Percentiles rank a stretch among this genome's conserved stretches.
Conservation (phyloP, 2,113 vertebrate species). For the Vidua chalybeata region DNA sequence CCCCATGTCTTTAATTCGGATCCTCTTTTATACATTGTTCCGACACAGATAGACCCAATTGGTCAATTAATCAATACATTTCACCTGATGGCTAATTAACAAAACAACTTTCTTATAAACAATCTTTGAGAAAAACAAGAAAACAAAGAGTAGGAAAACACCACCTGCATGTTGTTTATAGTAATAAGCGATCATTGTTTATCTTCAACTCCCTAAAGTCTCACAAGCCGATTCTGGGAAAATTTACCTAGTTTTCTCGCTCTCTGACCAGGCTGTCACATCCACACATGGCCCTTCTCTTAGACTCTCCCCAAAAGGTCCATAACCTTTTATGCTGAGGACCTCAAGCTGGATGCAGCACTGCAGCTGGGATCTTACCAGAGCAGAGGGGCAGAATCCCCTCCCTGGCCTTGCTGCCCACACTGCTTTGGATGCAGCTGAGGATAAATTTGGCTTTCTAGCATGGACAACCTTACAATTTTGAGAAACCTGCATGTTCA, state of each 20-base stretch:
- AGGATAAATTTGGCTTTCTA: background rate
- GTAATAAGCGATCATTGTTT: background rate
- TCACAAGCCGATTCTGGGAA: no score
- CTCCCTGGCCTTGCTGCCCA: background rate
- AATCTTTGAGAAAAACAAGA: background rate
- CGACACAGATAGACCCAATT: background rate
- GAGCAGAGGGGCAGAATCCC: background rate
- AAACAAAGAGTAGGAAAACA: background rate
- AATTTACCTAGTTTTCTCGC: no score
- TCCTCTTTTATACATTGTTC: background rate
- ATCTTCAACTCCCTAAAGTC: background rate
- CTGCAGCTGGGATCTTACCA: background rate
- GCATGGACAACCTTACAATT: background rate
- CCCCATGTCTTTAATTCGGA: background rate
- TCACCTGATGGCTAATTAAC: background rate
- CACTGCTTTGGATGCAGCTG: fast-evolving
- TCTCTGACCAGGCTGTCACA: no score
- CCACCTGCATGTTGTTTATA: background rate
- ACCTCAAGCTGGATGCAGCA: background rate
- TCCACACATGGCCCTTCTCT: background rate
- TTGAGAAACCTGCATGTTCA: background rate
- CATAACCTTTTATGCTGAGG: no score
- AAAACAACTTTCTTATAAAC: background rate
- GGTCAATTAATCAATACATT: background rate
- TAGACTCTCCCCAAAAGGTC: background rate